Percentiles rank a stretch among this genome's conserved stretches.
Conservation (phyloP, 2,888 invertebrate species). For the Drosophila helvetica region DNA sequence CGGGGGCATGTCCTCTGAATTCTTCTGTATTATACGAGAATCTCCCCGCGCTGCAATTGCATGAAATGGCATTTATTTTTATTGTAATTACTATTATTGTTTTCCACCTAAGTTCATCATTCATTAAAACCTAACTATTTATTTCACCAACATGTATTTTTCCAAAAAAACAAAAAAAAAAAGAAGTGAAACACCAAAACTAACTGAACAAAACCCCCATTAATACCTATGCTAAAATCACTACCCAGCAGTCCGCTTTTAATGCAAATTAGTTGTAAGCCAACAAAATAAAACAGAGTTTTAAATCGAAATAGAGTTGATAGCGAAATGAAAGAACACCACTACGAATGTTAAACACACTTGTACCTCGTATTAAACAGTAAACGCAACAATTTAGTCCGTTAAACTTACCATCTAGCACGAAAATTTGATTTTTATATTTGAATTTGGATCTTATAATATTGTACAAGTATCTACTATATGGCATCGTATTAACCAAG, state of each 20-base stretch:
- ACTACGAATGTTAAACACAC: slow-evolving; percentile 54
- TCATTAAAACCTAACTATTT: slow-evolving; percentile 53
- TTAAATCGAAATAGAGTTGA: slow-evolving; percentile 41
- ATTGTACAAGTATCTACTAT: not conserved
- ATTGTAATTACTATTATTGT: slow-evolving; percentile 13
- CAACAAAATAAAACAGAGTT: slow-evolving; percentile 26
- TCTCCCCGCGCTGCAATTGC: slow-evolving; percentile 49
- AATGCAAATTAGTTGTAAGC: slow-evolving; percentile 60
- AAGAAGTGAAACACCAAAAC: slow-evolving; percentile 49
- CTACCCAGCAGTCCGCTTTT: slow-evolving; percentile 58
- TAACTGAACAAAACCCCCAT: slow-evolving; percentile 11
- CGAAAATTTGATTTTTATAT: slow-evolving; percentile 36
- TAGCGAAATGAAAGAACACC: slow-evolving; percentile 40
- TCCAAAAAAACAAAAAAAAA: no score
- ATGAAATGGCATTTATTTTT: slow-evolving; percentile 60
- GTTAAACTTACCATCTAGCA: slow-evolving; percentile 57
- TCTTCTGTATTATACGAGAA: slow-evolving; percentile 60
- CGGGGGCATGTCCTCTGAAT: slow-evolving; percentile 34
- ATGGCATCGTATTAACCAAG: not conserved
- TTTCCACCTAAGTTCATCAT: slow-evolving; percentile 46
- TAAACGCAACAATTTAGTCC: slow-evolving; percentile 52
- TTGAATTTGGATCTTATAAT: slow-evolving; percentile 29
- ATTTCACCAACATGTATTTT: slow-evolving; percentile 52
- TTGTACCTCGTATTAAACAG: slow-evolving; percentile 63
- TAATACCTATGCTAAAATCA: slow-evolving; percentile 22